Evolutionary conservation across 53 echinoderm and acorn worm genomes (phyloP), one percentile per base, ranked within the genome.

Genomic region (Actinopyga echinites): DNA sequence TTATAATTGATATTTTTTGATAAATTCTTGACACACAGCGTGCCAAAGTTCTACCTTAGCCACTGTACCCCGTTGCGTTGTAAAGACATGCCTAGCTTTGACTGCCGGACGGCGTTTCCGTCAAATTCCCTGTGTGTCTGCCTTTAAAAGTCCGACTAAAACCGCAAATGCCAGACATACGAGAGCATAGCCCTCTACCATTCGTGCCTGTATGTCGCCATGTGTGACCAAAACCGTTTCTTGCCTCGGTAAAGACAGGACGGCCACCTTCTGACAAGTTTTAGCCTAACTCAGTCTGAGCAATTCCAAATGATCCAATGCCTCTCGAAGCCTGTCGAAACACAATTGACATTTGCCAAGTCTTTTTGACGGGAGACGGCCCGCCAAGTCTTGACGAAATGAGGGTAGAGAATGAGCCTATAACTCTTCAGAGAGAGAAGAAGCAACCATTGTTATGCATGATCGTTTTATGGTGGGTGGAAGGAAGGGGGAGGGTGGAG

Each of bases 41-140:
- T 78, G 78, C 78, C 78, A 78, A 78, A 78, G 56, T 78, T 78
- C 78, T 78, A 78, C 78, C 78, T 78, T 54, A 29, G 78, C 54
- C 30, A 62, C 63, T 49, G 49, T 49, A 71, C 71, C 71, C 13
- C 40, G 71, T 71, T 71, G 40, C 42, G 44, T 71, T 71, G 71
- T 44, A 42, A 71, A 40, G 71, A 40, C 71, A 71, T 42, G 40
- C 71, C 44, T 40, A 40, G 71, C 71, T 44, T 42, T 44, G 71
- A 22, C 71, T 36, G 71, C 40, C 71, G 40, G 40, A 71, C 37
- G 49, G 49, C 71, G 45, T 24, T 44, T 71, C 71, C 22, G 71
- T 44, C 71, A 71, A 38, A 71, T 40, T 40, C 44, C 71, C 71
- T 5, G 40, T 38, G 71, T 20, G 20, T 71, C 71, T 71, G 25